These are phyloP conservation scores for Torymus aiolomorphi DNA, from an alignment of 2,888 invertebrate genomes.

Conservation along the genomic window DNA sequence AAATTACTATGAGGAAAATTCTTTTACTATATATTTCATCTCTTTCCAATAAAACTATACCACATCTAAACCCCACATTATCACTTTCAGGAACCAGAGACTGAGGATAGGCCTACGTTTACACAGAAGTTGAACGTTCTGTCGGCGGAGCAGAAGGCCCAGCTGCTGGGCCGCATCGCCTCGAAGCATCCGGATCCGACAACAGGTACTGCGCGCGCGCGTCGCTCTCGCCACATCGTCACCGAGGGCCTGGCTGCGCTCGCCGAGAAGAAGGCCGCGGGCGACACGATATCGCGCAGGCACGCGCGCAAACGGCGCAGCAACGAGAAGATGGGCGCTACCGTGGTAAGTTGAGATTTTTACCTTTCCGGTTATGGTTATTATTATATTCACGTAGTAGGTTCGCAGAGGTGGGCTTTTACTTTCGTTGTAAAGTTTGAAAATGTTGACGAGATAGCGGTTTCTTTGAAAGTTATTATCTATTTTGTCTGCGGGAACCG, in stretches of 20 bases:
- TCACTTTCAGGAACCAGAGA: slow-evolving; percentile 69
- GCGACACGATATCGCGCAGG: slow-evolving; percentile 74
- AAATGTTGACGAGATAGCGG: not conserved
- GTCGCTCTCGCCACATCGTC: slow-evolving; percentile 67
- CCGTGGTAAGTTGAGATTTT: slow-evolving; percentile 78
- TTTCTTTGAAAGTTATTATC: not conserved
- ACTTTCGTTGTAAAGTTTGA: not conserved
- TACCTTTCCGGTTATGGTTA: not conserved
- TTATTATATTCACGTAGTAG: not conserved
- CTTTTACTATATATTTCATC: no score
- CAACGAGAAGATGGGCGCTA: slow-evolving; percentile 79
- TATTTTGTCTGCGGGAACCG: slow-evolving; percentile 2
- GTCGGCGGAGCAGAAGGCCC: slow-evolving; percentile 70
- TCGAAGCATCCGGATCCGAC: slow-evolving; percentile 66
- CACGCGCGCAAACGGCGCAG: slow-evolving; percentile 80
- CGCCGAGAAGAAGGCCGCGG: slow-evolving; percentile 68
- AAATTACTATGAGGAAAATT: no score
- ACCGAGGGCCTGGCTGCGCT: slow-evolving; percentile 69
- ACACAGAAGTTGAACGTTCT: slow-evolving; percentile 70
- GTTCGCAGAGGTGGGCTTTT: slow-evolving; percentile 25
- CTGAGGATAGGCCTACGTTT: slow-evolving; percentile 69
- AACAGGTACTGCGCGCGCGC: slow-evolving; percentile 63
- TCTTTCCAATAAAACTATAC: no score
- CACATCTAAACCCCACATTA: no score
- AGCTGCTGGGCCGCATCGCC: slow-evolving; percentile 68